phyloP scores from a whole-genome alignment of 2,888 invertebrate species.

The Dastarcus helophoroides region DNA sequence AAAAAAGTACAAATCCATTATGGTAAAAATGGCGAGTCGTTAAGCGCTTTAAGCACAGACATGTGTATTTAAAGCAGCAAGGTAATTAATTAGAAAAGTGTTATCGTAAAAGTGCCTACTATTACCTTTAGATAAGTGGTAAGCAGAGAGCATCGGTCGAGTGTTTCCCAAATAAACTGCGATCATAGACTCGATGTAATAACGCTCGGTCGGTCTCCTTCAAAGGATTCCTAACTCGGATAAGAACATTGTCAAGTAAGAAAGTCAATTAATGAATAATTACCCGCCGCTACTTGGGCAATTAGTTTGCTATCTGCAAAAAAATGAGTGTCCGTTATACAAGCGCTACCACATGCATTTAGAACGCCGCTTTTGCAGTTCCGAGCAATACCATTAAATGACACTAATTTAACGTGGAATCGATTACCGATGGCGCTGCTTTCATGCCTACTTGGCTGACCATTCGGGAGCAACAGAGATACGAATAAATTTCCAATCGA shows the following conservation, averaged over 20 bases:
- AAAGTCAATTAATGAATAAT: slow-evolving; percentile 34
- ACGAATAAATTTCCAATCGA: too few relatives aligned
- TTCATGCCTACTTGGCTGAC: too few relatives aligned
- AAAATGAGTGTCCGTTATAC: slow-evolving; percentile 8
- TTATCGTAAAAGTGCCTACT: slow-evolving; percentile 1
- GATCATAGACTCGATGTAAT: not conserved
- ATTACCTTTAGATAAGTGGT: not conserved
- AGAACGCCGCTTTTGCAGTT: not conserved
- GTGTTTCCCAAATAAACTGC: slow-evolving; percentile 1
- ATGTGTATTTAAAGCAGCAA: too few relatives aligned
- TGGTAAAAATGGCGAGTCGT: too few relatives aligned
- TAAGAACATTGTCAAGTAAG: slow-evolving; percentile 32
- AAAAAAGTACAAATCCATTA: too few relatives aligned
- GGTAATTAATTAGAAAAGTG: not conserved
- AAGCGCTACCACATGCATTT: slow-evolving; percentile 6
- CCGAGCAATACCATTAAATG: too few relatives aligned
- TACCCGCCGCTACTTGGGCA: slow-evolving; percentile 23
- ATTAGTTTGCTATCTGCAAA: slow-evolving; percentile 24
- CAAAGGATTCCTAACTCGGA: slow-evolving; percentile 24
- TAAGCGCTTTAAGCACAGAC: too few relatives aligned
- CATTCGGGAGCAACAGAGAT: too few relatives aligned
- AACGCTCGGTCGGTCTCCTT: too few relatives aligned
- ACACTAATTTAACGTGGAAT: too few relatives aligned
- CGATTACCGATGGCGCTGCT: too few relatives aligned
- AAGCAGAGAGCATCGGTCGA: not conserved